A percentile compares a stretch with the other conserved stretches of the same genome.
Conservation (phyloP, 2,797 vertebrate genomes). For the Ciconia nigra region DNA sequence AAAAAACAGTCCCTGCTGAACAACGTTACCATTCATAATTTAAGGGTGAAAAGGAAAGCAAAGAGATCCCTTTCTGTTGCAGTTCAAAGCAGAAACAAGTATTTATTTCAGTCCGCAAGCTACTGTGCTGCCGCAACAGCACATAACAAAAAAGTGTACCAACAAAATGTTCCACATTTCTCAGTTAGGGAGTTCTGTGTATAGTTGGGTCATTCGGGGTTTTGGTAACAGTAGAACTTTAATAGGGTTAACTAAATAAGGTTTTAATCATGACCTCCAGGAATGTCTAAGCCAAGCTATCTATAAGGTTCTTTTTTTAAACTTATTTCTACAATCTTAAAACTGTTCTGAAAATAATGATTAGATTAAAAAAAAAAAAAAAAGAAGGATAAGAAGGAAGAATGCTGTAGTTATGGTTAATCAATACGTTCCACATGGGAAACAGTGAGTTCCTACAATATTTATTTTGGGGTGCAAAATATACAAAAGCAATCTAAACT, state of each 20-base stretch:
- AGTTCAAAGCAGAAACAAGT: conserved; percentile 4
- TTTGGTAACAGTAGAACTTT: neutral
- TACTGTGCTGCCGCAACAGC: neutral
- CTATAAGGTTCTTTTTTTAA: neutral
- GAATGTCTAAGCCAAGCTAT: neutral
- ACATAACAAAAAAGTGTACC: neutral
- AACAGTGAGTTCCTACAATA: neutral
- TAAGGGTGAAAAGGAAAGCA: conserved; percentile 15
- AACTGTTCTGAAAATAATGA: neutral
- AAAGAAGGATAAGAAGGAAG: neutral
- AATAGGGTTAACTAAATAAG: conserved; percentile 28
- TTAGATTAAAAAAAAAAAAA: neutral
- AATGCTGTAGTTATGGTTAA: neutral
- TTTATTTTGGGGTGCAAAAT: neutral
- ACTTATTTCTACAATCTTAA: neutral
- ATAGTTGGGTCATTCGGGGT: neutral
- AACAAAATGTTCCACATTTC: neutral
- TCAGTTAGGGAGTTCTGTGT: neutral
- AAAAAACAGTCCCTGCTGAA: neutral
- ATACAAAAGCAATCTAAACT: neutral
- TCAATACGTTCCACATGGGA: neutral
- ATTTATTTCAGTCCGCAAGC: neutral
- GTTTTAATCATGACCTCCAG: neutral
- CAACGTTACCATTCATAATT: neutral
- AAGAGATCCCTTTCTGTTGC: neutral